Percentiles rank a stretch among this genome's conserved stretches.
Evolutionary conservation across 2,888 invertebrate genomes (phyloP).

Genomic region (Flexamia atlantica): DNA sequence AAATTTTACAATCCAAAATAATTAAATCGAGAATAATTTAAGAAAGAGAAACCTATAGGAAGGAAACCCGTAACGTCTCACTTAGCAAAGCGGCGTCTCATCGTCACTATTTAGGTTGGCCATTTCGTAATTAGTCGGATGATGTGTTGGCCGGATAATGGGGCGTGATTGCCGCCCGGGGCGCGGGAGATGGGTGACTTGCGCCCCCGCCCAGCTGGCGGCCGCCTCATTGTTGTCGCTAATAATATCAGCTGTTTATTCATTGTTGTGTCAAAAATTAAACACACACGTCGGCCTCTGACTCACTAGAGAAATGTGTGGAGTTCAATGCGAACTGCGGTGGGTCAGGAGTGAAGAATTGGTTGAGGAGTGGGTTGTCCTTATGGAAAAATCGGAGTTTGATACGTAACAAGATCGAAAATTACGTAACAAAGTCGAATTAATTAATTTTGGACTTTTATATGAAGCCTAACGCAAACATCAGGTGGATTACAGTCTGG

Average conservation of each 20-base stretch:
- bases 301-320: background rate
- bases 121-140: slow-evolving; percentile 41
- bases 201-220: slow-evolving; percentile 33
- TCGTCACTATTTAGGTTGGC: slow-evolving; percentile 38
- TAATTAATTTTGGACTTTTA: too few relatives aligned
- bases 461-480: too few relatives aligned
- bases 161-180: slow-evolving; percentile 60
- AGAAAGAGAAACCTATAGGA: background rate
- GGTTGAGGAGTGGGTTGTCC: too few relatives aligned
- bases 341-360: too few relatives aligned
- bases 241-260: slow-evolving; percentile 62
- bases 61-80: slow-evolving; percentile 49
- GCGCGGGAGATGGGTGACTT: slow-evolving; percentile 60
- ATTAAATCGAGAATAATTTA: too few relatives aligned
- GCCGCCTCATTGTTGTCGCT: slow-evolving; percentile 41
- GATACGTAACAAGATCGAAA: too few relatives aligned
- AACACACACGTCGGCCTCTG: slow-evolving; percentile 51
- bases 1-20: too few relatives aligned
- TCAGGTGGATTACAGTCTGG: too few relatives aligned
- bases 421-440: too few relatives aligned
- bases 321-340: too few relatives aligned
- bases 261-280: slow-evolving; percentile 54
- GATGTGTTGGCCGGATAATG: slow-evolving; percentile 54
- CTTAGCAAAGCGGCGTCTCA: slow-evolving; percentile 15
- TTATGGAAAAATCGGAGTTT: too few relatives aligned